Percentiles rank a stretch among this genome's conserved stretches.
phyloP scores from a whole-genome alignment of 2,797 vertebrate species.

The Lateolabrax maculatus region DNA sequence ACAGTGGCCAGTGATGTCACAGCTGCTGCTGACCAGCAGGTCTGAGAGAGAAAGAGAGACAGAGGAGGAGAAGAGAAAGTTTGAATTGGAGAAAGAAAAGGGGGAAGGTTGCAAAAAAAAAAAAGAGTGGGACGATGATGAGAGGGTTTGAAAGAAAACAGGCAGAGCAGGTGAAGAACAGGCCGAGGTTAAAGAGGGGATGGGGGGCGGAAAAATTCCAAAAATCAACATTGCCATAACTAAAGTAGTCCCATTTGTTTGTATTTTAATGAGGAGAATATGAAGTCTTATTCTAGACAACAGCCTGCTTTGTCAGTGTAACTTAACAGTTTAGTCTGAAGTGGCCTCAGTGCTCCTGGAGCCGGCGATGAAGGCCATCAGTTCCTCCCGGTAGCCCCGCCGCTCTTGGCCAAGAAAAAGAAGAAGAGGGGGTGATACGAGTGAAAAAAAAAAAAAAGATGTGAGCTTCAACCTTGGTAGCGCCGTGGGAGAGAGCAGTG shows the following conservation, averaged over 20 bases:
- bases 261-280: slow-evolving; percentile 26
- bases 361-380: slow-evolving; percentile 29
- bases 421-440: slow-evolving; percentile 41
- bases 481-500: slow-evolving; percentile 72
- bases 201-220: neutral
- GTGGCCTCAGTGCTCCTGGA: slow-evolving; percentile 45
- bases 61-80: slow-evolving; percentile 74
- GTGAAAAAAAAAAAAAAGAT: slow-evolving; percentile 54
- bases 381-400: slow-evolving; percentile 41
- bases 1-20: slow-evolving; percentile 89
- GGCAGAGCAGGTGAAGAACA: slow-evolving; percentile 35
- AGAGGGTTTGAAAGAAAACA: slow-evolving; percentile 47
- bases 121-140: slow-evolving; percentile 43
- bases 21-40: slow-evolving; percentile 86
- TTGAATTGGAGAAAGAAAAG: slow-evolving; percentile 67
- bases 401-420: slow-evolving; percentile 19
- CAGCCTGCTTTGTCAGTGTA: slow-evolving; percentile 11
- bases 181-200: slow-evolving; percentile 36
- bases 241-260: slow-evolving; percentile 24
- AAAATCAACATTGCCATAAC: neutral
- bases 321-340: slow-evolving; percentile 44
- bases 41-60: slow-evolving; percentile 66
- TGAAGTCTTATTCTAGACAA: neutral
- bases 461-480: slow-evolving; percentile 76
- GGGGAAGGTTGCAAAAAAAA: slow-evolving; percentile 50